Evolutionary conservation across 2,113 vertebrate genomes (phyloP).

Genomic region (Albula glossodonta): DNA sequence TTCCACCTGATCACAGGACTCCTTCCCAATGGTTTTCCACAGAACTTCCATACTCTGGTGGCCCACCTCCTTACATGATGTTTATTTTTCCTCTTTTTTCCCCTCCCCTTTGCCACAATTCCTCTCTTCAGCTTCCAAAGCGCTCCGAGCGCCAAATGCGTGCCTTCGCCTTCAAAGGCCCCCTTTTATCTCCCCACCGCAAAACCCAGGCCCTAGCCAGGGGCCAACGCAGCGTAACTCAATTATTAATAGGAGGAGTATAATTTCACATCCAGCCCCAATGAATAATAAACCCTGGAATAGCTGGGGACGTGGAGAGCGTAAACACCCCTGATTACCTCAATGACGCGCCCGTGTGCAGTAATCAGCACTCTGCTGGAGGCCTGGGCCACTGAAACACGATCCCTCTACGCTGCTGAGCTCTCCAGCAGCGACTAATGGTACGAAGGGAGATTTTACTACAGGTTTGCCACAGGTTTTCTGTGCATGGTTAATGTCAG

Average conservation of each 20-base stretch:
- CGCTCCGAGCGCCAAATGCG: conserved; percentile 64
- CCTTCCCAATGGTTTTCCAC: conserved; percentile 46
- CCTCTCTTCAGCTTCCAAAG: conserved; percentile 71
- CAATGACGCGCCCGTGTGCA: conserved; percentile 36
- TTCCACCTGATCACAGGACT: conserved; percentile 52
- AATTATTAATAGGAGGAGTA: conserved; percentile 61
- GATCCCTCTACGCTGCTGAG: background rate
- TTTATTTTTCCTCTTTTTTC: conserved; percentile 59
- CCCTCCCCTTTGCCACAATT: conserved; percentile 52
- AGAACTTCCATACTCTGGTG: conserved; percentile 45
- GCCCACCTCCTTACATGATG: conserved; percentile 50
- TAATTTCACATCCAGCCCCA: conserved; percentile 49
- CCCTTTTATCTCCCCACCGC: conserved; percentile 58
- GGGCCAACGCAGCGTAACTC: conserved; percentile 55
- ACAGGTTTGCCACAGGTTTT: background rate
- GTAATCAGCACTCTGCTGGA: conserved; percentile 23
- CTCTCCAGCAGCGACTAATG: background rate
- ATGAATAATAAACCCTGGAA: conserved; percentile 58
- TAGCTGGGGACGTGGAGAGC: conserved; percentile 47
- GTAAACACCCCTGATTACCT: conserved; percentile 57
- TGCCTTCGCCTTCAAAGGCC: conserved; percentile 63
- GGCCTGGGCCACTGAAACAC: background rate
- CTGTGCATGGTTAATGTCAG: background rate
- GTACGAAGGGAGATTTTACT: background rate
- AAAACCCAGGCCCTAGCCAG: conserved; percentile 47